phyloP scores from a whole-genome alignment of 2,113 vertebrate genomes.

The Axis porcinus region DNA sequence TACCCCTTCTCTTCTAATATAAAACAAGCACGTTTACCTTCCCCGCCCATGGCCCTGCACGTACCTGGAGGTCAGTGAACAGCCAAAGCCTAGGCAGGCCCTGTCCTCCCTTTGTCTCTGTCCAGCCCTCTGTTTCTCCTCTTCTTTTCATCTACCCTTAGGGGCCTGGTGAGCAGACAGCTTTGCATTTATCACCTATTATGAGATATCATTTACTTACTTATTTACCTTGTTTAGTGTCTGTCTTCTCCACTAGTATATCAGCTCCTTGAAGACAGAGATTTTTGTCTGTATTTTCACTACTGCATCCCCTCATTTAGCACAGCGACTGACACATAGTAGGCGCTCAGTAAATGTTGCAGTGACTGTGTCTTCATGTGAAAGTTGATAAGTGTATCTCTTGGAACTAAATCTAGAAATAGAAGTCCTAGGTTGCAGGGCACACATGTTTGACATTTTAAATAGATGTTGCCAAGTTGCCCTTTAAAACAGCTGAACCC shows the following conservation, averaged over 20 bases:
- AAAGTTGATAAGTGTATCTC: not conserved
- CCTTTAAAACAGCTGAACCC: not conserved
- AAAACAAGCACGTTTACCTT: not conserved
- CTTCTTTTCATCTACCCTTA: not conserved
- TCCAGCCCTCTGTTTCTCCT: not conserved
- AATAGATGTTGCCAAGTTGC: not conserved
- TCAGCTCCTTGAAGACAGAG: not conserved
- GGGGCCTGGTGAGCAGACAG: not conserved
- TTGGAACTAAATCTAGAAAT: not conserved
- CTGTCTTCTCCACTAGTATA: not conserved
- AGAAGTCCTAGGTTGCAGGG: not conserved
- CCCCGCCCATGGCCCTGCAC: not conserved
- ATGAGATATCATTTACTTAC: not conserved
- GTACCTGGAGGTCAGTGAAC: not conserved
- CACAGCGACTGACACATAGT: not conserved
- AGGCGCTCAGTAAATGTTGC: not conserved
- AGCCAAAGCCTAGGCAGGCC: not conserved
- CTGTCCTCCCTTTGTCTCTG: not conserved
- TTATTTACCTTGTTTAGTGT: not conserved
- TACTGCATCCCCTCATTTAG: not conserved
- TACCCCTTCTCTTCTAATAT: not conserved
- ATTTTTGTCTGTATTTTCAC: not conserved
- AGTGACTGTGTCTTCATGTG: not conserved
- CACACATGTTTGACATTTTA: not conserved
- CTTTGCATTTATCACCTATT: not conserved